Evolutionary conservation across 2,113 vertebrate genomes (phyloP), one percentile per base, ranked within the genome.

Genomic region (Leucopternis melanops): DNA sequence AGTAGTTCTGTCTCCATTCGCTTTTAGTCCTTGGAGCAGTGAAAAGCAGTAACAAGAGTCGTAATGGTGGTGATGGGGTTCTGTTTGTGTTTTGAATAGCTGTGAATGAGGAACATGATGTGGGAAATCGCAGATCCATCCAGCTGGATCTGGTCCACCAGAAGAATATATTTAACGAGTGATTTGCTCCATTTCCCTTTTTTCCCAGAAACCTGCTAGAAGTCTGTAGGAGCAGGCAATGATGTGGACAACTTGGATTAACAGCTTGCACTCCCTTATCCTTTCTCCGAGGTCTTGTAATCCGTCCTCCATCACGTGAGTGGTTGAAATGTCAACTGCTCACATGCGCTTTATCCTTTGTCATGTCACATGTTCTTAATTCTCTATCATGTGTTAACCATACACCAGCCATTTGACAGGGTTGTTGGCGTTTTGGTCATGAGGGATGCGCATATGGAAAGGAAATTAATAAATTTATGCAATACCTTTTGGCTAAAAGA

Each of bases 271-370:
- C 31, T 75, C 32, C 11, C 4, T 42, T 49, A 25, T 31, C 1
- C 9, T 59, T 92, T 95, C 54, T 86, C 63, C 42, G 47, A 22
- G 42, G 26, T 86, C 38, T 74, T 74, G 38, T 74, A 65, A 42
- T 62, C 59, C 11, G 0, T 81, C 31, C 42, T 82, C 47, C 49
- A 47, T 32, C 20, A 1, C 13, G 32, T 45, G 36, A 86, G 27
- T 32, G 21, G 45, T 52, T 75, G 13, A 57, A 34, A 18, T 21
- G 27, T 88, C 71, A 77, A 3, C 40, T 6, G 11, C 10, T 69
- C 11, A 1, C 26, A 3, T 36, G 42, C 0, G 0, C 44, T 54
- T 72, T 40, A 14, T 69, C 44, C 15, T 61, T 71, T 29, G 13
- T 69, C 29, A 0, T 44, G 66, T n/a, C 74, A 10, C 8, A 8